Base-by-base conservation (phyloP, 2,797 vertebrate genomes). In the Balearica regulorum region DNA sequence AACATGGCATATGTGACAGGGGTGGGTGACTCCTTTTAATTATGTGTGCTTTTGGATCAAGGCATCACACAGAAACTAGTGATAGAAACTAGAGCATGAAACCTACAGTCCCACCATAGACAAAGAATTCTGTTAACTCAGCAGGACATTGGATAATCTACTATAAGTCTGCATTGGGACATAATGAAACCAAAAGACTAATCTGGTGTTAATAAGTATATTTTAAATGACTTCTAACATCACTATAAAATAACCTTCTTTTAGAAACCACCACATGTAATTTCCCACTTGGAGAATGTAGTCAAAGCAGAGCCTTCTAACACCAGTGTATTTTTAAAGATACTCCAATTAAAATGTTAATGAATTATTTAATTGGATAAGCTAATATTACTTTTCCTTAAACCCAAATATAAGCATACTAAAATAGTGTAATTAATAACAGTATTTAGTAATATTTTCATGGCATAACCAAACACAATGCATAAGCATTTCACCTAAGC, bases 21-120 rank as follows among this genome's bases (percentile, higher is more conserved):
- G 79, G 54, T 94, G 79, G 79, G 57, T 81, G 71, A 96, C 73
- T 92, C 55, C 64, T 96, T 97, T 96, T 96, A 97, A 96, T 96
- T 97, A 95, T 84, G 22, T 92, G 88, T 93, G 54, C 61, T 89
- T 91, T 87, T 94, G 61, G 72, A 96, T 96, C 88, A 95, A 85
- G 92, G 86, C 66, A 60, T 62, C 46, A 70, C 51, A 48, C 5
- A 76, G 77, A 81, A 90, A 22, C 60, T 33, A 41, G 46, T 68
- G 89, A 60, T 5, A 76, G 60, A 97, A 96, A 77, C 13, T 80
- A 49, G 72, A 80, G 54, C 77, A 81, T 66, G 75, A 95, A 95
- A 73, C 70, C 72, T 88, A 48, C 9, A 72, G 44, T 62, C 57
- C 21, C 26, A 76, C 8, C 33, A 78, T 4, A 92, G 78, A 68